Conservation (phyloP, 64 coral and sea anemone genomes). For the Trachythela sp. region DNA sequence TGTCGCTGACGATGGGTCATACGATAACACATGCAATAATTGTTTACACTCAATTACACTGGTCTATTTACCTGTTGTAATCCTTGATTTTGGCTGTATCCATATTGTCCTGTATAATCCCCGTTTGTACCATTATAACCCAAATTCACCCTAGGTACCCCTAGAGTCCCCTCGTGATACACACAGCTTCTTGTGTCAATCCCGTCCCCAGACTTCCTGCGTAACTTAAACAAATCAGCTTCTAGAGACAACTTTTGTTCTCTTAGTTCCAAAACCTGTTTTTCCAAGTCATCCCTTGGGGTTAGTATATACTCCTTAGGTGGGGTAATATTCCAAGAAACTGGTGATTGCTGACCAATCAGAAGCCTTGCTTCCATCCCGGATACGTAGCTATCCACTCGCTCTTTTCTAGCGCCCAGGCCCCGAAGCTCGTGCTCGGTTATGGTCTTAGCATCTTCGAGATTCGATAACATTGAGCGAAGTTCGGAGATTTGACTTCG, state of each 20-base stretch:
- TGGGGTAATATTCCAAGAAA: not conserved
- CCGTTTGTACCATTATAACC: not conserved
- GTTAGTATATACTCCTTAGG: not conserved
- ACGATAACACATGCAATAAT: too few relatives aligned
- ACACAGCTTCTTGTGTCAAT: not conserved
- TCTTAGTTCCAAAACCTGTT: not conserved
- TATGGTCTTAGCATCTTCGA: not conserved
- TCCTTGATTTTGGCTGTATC: not conserved
- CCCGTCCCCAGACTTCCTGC: not conserved
- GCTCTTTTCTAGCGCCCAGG: constrained; percentile 9
- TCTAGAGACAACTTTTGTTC: not conserved
- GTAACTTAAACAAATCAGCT: constrained; percentile 1
- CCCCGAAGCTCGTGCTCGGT: not conserved
- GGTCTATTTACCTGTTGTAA: not conserved
- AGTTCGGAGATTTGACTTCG: not conserved
- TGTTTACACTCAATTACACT: too few relatives aligned
- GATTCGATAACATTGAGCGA: not conserved
- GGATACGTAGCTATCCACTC: not conserved
- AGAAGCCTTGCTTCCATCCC: not conserved
- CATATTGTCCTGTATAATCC: not conserved
- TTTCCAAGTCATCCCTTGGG: not conserved
- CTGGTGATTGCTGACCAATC: not conserved
- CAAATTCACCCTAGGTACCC: not conserved
- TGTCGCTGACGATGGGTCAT: too few relatives aligned
- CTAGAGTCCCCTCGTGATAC: not conserved